Base-by-base conservation (phyloP, 1,140 invertebrate species). In the Apis cerana region DNA sequence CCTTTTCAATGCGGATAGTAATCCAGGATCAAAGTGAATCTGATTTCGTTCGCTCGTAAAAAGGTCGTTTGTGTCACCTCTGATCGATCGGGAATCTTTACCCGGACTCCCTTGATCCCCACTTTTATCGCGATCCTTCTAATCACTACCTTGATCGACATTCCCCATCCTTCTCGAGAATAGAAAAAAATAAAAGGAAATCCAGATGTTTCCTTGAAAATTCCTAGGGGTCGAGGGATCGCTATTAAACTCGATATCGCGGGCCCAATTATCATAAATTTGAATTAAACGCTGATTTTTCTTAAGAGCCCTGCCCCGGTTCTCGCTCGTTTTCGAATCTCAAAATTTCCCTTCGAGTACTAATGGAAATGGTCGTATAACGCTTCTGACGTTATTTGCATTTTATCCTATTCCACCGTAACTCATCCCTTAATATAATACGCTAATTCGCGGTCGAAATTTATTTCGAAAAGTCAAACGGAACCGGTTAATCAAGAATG, bases 191-290 rank as follows among this genome's bases (percentile, higher is more conserved):
- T 50, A 68, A n/a, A 52, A 12, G 21, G 10, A 23, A 12, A 10
- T 27, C 43, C 17, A 12, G n/a, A 52, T 50, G 43, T 48, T 59
- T 67, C 27, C 62, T 23, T 43, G 8, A 9, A 43, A 33, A 52
- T 33, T 75, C 50, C 23, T 43, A 54, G 3, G 19, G 15, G 48
- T 21, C 19, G 17, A 59, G 23, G 17, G 27, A 77, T 52, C 27
- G 74, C 27, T 77, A 62, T 78, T 68, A 61, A 69, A 69, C n/a
- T 69, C 72, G 74, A 67, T 65, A 50, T 65, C 52, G 27, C 27
- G 21, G 15, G 27, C 10, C 7, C 27, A 70, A 78, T 82, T 70
- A 78, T 78, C 80, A 77, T 70, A 78, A 77, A 82, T 82, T 76
- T 78, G 75, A 82, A 82, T 82, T n/a, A 48, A 78, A 59, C 54